Conservation (phyloP, 2,113 vertebrate genomes). For the Dasypus novemcinctus region DNA sequence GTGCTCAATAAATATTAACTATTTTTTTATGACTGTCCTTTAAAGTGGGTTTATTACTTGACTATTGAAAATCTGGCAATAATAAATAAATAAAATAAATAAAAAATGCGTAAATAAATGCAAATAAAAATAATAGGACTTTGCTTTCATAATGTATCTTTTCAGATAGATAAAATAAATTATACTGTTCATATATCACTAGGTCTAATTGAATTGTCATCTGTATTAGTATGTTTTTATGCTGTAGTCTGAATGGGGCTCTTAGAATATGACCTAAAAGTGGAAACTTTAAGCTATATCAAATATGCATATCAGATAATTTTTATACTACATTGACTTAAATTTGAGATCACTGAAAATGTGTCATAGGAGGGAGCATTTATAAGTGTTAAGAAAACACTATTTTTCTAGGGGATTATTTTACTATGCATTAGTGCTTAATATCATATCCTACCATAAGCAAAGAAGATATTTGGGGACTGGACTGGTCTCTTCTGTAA, state of each 20-base stretch:
- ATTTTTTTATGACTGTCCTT: not conserved
- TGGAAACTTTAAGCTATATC: not conserved
- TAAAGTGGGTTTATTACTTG: not conserved
- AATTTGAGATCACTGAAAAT: slow-evolving; percentile 1
- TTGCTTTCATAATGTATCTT: not conserved
- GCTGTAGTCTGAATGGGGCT: not conserved
- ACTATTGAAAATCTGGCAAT: not conserved
- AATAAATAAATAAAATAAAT: not conserved
- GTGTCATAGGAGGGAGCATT: not conserved
- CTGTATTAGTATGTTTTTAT: not conserved
- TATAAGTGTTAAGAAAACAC: not conserved
- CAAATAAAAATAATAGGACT: slow-evolving; percentile 1
- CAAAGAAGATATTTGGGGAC: not conserved
- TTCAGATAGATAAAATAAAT: not conserved
- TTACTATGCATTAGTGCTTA: not conserved
- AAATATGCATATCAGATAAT: not conserved
- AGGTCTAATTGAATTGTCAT: not conserved
- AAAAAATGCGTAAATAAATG: not conserved
- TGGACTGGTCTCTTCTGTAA: not conserved
- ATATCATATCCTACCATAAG: not conserved
- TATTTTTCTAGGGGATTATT: not conserved
- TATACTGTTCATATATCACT: not conserved
- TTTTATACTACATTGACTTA: not conserved
- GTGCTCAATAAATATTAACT: not conserved
- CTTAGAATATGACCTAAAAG: not conserved